Percentiles rank a stretch among this genome's conserved stretches.
Conservation (phyloP, 2,113 vertebrate species). For the Rhynchomys soricoides region DNA sequence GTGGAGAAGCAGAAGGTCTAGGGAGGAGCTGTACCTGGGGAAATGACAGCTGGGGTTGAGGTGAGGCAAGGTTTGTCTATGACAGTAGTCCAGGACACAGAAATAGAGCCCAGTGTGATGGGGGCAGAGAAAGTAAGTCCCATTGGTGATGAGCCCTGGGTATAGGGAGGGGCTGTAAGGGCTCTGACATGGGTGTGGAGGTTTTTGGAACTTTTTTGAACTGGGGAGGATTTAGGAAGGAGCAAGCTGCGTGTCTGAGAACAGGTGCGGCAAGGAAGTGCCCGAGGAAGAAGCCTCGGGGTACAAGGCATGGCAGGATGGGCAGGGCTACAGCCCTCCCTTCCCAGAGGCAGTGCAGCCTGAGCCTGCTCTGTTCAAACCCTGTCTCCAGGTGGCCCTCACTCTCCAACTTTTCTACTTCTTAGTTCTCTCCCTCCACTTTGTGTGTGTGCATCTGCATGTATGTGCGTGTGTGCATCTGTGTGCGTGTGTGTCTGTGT, state of each 20-base stretch:
- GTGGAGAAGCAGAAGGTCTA: background rate
- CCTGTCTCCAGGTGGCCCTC: background rate
- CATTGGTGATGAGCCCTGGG: background rate
- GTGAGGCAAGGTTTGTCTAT: background rate
- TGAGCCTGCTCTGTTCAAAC: fast-evolving
- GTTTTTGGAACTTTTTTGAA: background rate
- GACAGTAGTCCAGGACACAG: background rate
- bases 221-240: background rate
- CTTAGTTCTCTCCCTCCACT: background rate
- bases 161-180: background rate
- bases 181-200: too few relatives aligned
- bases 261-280: background rate
- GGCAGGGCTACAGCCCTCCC: background rate
- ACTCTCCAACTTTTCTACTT: background rate
- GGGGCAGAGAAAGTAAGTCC: background rate
- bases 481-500: background rate
- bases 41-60: background rate
- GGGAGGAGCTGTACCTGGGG: background rate
- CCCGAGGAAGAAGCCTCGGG: background rate
- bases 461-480: background rate
- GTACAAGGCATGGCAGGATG: background rate
- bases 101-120: background rate
- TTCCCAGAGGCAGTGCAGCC: background rate
- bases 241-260: too few relatives aligned
- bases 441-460: background rate